Conservation (phyloP, 2,113 vertebrate genomes). For the Lycaon pictus region DNA sequence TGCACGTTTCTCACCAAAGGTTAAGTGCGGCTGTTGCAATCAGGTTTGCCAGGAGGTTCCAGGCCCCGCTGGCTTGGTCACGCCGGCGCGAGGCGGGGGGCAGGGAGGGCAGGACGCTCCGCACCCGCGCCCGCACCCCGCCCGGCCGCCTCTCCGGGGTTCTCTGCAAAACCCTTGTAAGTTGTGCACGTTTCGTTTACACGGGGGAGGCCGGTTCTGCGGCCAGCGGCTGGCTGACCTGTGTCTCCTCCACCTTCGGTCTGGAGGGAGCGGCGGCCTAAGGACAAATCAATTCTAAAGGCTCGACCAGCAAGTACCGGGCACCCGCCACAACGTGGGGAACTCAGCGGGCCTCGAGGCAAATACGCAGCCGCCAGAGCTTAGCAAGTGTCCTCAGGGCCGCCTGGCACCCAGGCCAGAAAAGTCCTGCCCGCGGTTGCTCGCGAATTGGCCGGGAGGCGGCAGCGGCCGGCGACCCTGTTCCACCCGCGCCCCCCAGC, state of each 20-base stretch:
- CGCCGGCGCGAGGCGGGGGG: accelerated
- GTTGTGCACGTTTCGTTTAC: background rate
- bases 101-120: background rate
- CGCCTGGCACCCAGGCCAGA: background rate
- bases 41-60: background rate
- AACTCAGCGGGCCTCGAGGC: accelerated
- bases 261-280: background rate
- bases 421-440: background rate
- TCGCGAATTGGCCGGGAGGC: accelerated
- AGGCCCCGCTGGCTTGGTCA: background rate
- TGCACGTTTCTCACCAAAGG: background rate
- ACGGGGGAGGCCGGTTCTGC: background rate
- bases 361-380: accelerated
- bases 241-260: background rate
- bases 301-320: accelerated
- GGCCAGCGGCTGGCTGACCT: background rate
- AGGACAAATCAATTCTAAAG: background rate
- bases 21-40: background rate
- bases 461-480: accelerated
- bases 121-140: accelerated
- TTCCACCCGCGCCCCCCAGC: accelerated
- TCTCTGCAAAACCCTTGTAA: background rate
- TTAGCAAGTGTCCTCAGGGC: background rate
- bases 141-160: background rate
- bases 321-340: background rate